Percentiles rank a stretch among this genome's conserved stretches.
Conservation (phyloP, 2,797 vertebrate species). For the Prunella strophiata region DNA sequence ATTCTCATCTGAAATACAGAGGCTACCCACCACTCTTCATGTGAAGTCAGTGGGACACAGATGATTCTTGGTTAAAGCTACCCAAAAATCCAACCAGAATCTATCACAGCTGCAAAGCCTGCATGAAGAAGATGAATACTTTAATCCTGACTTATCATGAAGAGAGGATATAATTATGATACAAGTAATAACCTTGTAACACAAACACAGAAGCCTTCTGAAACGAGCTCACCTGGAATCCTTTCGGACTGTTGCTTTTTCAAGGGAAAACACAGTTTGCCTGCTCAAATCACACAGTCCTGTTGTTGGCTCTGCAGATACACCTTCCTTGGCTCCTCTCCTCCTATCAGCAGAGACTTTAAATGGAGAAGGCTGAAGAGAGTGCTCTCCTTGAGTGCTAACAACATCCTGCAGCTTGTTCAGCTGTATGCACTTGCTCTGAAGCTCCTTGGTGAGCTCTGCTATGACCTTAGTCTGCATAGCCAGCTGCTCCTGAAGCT, state of each 20-base stretch:
- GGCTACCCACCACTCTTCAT: background rate
- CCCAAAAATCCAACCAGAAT: background rate
- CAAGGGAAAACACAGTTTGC: constrained; percentile 87
- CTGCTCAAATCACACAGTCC: constrained; percentile 82
- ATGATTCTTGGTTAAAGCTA: background rate
- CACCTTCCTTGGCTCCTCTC: constrained; percentile 91
- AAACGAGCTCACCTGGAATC: constrained; percentile 85
- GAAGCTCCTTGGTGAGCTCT: constrained; percentile 87
- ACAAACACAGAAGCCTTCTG: background rate
- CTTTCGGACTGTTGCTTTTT: constrained; percentile 88
- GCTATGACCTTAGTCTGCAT: constrained; percentile 80
- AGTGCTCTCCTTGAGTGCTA: constrained; percentile 71
- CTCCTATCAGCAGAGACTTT: constrained; percentile 79
- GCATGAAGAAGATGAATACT: background rate
- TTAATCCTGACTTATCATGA: background rate
- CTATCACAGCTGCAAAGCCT: background rate
- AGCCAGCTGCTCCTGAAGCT: constrained; percentile 84
- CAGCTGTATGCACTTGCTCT: constrained; percentile 86
- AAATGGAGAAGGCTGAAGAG: constrained; percentile 73
- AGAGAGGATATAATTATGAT: background rate
- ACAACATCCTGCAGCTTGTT: constrained; percentile 87
- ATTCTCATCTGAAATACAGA: background rate
- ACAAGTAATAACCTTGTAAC: background rate
- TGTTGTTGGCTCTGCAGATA: constrained; percentile 91
- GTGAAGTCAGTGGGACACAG: background rate